Conservation (phyloP, 2,113 vertebrate species). For the Laticauda colubrina region DNA sequence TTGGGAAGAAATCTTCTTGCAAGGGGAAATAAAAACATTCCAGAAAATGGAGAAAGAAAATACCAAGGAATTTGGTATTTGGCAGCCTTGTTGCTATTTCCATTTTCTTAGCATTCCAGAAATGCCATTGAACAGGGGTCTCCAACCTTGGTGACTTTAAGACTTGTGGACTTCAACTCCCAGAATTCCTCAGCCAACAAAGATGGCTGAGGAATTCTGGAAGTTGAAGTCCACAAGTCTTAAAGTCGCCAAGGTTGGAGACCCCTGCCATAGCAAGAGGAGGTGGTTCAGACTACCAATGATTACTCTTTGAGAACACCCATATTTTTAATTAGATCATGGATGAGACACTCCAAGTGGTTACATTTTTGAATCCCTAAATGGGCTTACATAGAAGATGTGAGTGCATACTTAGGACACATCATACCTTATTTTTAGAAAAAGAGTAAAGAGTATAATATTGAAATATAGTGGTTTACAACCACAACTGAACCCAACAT, state of each 20-base stretch:
- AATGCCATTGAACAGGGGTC: background rate
- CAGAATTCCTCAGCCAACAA: too few species aligned
- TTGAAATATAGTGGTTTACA: background rate
- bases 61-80: slow-evolving; percentile 6
- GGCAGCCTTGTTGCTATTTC: slow-evolving; percentile 21
- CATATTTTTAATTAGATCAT: background rate
- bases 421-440: background rate
- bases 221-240: too few species aligned
- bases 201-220: too few species aligned
- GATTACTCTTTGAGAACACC: background rate
- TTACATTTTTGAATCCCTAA: background rate
- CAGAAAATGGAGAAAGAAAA: background rate
- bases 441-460: background rate
- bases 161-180: too few species aligned
- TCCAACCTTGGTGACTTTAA: too few species aligned
- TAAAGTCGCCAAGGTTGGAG: too few species aligned
- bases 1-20: slow-evolving; percentile 1
- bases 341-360: background rate
- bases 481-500: background rate
- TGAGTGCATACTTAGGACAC: background rate
- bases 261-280: background rate
- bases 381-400: background rate
- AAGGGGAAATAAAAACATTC: slow-evolving; percentile 8
- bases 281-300: background rate
- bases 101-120: background rate